These are phyloP conservation scores for Hirtodrosophila histrioides DNA, from an alignment of 2,888 invertebrate genomes.

Conservation along the genomic window DNA sequence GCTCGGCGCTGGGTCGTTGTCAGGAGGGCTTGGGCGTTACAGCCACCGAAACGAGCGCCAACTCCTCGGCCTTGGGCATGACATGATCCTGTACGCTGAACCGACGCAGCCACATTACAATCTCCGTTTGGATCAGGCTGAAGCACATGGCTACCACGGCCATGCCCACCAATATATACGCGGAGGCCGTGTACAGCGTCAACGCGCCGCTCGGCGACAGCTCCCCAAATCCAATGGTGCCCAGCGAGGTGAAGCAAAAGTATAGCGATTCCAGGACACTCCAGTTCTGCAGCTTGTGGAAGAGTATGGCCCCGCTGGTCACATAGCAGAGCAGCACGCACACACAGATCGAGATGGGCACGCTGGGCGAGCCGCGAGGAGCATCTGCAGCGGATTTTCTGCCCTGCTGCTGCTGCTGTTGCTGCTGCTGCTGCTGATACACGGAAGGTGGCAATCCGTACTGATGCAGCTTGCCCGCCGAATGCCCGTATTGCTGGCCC, in stretches of 20 bases:
- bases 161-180: constrained; percentile 93
- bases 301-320: constrained; percentile 94
- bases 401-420: constrained; percentile 36
- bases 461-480: constrained; percentile 50
- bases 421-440: constrained; percentile 64
- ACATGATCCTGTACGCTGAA: constrained; percentile 84
- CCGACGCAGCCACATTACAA: constrained; percentile 85
- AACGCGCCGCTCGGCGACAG: constrained; percentile 89
- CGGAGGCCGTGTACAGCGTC: constrained; percentile 91
- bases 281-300: constrained; percentile 96
- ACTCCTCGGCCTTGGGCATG: constrained; percentile 85
- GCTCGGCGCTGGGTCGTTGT: constrained; percentile 85
- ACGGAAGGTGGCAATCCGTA: constrained; percentile 68
- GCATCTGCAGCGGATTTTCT: constrained; percentile 21
- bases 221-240: constrained; percentile 94
- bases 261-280: constrained; percentile 93
- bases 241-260: constrained; percentile 91
- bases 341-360: constrained; percentile 94
- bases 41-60: constrained; percentile 85
- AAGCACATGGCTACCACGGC: constrained; percentile 95
- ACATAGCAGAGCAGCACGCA: constrained; percentile 94
- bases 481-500: constrained; percentile 42
- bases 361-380: constrained; percentile 81
- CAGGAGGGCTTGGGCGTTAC: constrained; percentile 87
- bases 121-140: constrained; percentile 92